These are phyloP conservation scores for Aradophagus sp. DNA, from an alignment of 1,140 invertebrate species.

Conservation along the genomic window DNA sequence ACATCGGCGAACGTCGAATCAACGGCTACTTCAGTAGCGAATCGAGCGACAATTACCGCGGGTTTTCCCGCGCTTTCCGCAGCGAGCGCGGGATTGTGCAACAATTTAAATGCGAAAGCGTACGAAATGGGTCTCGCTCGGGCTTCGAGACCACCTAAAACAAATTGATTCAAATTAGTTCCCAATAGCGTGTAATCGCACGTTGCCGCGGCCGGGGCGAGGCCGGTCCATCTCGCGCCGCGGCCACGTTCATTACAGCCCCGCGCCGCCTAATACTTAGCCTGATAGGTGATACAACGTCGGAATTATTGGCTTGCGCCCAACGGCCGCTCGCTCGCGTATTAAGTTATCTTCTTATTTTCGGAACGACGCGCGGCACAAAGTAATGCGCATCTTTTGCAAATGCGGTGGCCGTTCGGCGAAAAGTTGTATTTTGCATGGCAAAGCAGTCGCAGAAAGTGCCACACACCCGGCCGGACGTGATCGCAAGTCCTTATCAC, in stretches of 20 bases:
- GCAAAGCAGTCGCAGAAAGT: constrained; percentile 38
- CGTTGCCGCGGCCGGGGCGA: constrained; percentile 59
- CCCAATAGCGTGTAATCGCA: constrained; percentile 71
- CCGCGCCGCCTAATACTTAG: constrained; percentile 74
- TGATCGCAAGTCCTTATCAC: too few species aligned
- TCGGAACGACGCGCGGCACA: constrained; percentile 21
- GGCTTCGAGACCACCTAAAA: constrained; percentile 56
- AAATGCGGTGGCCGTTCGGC: constrained; percentile 33
- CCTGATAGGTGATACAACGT: constrained; percentile 72
- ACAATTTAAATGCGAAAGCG: constrained; percentile 42
- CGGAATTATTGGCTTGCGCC: constrained; percentile 66
- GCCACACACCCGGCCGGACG: too few species aligned
- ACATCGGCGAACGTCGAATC: too few species aligned
- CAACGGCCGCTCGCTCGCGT: constrained; percentile 64
- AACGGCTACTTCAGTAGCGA: too few species aligned
- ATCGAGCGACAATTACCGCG: too few species aligned
- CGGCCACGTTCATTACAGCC: constrained; percentile 69
- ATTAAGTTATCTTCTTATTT: constrained; percentile 60
- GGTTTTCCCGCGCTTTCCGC: too few species aligned
- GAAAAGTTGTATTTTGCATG: constrained; percentile 52
- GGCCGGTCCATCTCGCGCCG: constrained; percentile 64
- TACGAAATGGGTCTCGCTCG: too few species aligned
- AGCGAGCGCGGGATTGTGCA: too few species aligned
- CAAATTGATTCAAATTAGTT: constrained; percentile 75
- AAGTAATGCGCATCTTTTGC: constrained; percentile 36